Conservation (phyloP, 2,797 vertebrate species). For the Enteromius trimaculatus region DNA sequence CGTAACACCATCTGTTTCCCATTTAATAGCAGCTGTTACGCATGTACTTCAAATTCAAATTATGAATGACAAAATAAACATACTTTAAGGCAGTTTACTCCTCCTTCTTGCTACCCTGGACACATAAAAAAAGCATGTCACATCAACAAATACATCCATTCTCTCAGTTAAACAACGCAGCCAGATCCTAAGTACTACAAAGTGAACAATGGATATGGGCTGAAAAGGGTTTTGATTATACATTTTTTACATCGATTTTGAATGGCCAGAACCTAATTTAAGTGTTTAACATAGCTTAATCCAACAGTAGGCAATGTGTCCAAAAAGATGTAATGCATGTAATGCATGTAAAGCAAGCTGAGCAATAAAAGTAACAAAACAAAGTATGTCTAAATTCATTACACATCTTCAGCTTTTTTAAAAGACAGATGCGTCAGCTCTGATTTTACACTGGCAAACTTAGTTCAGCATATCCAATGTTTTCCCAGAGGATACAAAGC, state of each 20-base stretch:
- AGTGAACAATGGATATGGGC: slow-evolving; percentile 66
- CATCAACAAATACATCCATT: slow-evolving; percentile 50
- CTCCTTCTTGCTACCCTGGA: slow-evolving; percentile 53
- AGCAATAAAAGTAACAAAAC: background rate
- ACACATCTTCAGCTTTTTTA: background rate
- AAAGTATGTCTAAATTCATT: slow-evolving; percentile 4
- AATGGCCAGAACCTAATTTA: slow-evolving; percentile 29
- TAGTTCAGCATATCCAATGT: slow-evolving; percentile 22
- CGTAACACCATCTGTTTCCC: slow-evolving; percentile 29
- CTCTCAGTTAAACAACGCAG: slow-evolving; percentile 50
- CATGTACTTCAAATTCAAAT: slow-evolving; percentile 13
- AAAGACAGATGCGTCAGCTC: slow-evolving; percentile 10
- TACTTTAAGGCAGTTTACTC: slow-evolving; percentile 7
- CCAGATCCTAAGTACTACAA: slow-evolving; percentile 58
- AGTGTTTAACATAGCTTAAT: background rate
- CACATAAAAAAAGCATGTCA: slow-evolving; percentile 16
- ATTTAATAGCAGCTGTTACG: slow-evolving; percentile 29
- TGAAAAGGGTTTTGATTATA: slow-evolving; percentile 71
- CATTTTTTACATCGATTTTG: slow-evolving; percentile 58
- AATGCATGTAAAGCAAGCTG: background rate
- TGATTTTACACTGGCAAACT: slow-evolving; percentile 13
- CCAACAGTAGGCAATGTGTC: background rate
- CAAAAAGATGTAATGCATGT: slow-evolving; percentile 8
- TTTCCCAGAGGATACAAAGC: slow-evolving; percentile 32
- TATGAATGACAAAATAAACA: slow-evolving; percentile 42